These are phyloP conservation scores for Luscinia megarhynchos DNA, from an alignment of 2,797 vertebrate genomes.

Conservation along the genomic window DNA sequence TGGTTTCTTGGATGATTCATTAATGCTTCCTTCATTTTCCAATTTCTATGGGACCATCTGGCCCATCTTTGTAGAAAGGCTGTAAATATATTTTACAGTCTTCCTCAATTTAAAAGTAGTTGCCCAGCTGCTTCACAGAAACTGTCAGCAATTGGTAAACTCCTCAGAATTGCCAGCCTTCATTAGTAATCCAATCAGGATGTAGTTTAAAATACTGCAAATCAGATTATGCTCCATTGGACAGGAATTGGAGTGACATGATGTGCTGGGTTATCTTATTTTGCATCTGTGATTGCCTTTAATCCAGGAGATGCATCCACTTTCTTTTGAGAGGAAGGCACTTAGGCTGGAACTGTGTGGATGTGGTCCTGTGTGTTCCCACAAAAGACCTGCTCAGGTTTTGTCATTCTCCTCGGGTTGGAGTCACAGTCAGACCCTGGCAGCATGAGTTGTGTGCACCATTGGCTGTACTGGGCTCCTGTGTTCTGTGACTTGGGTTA, in stretches of 20 bases:
- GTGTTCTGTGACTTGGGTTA: not conserved
- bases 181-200: constrained; percentile 69
- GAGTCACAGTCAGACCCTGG: not conserved
- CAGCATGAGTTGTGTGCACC: not conserved
- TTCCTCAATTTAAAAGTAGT: constrained; percentile 69
- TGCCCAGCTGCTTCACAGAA: constrained; percentile 68
- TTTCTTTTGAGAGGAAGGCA: not conserved
- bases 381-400: not conserved
- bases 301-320: not conserved
- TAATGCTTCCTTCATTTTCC: constrained; percentile 64
- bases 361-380: not conserved
- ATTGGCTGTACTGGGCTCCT: not conserved
- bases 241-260: constrained; percentile 46
- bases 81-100: constrained; percentile 68
- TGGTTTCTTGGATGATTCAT: constrained; percentile 66
- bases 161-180: constrained; percentile 55
- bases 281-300: constrained; percentile 51
- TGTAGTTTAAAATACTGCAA: constrained; percentile 61
- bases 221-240: constrained; percentile 56
- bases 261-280: constrained; percentile 58
- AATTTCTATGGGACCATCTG: constrained; percentile 70
- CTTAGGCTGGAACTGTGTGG: not conserved
- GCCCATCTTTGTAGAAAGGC: constrained; percentile 56
- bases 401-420: not conserved
- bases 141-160: constrained; percentile 66